These are phyloP conservation scores for Strongylocentrotus purpuratus DNA, from an alignment of 35 echinoderm and acorn worm species.

Conservation along the genomic window DNA sequence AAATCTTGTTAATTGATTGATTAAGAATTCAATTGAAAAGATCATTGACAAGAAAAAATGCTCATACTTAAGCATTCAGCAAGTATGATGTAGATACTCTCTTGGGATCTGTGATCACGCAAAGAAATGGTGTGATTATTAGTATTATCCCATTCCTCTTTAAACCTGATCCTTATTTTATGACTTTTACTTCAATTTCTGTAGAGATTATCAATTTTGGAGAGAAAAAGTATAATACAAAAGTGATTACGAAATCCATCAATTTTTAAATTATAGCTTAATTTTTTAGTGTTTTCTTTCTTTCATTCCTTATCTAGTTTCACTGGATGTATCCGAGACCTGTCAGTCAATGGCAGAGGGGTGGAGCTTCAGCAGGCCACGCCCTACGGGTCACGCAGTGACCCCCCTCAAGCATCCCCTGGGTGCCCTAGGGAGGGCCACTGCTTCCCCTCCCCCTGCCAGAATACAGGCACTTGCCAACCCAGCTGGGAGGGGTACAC, in stretches of 20 bases:
- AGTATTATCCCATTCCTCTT: too few relatives aligned
- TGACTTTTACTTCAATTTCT: too few relatives aligned
- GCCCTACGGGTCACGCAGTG: slow-evolving; percentile 46
- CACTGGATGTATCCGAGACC: slow-evolving; percentile 85
- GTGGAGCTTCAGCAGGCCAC: slow-evolving; percentile 68
- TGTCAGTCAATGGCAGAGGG: slow-evolving; percentile 63
- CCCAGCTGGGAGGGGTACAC: slow-evolving; percentile 75
- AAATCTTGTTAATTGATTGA: too few relatives aligned
- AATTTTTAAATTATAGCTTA: background rate
- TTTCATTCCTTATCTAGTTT: slow-evolving; percentile 72
- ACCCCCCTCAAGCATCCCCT: slow-evolving; percentile 64
- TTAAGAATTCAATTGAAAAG: too few relatives aligned
- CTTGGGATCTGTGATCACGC: too few relatives aligned
- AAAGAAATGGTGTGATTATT: too few relatives aligned
- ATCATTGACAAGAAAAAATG: too few relatives aligned
- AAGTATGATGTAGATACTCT: too few relatives aligned
- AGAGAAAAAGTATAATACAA: background rate
- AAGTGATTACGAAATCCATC: background rate
- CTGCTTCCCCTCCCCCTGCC: slow-evolving; percentile 75
- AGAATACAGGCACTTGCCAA: slow-evolving; percentile 76
- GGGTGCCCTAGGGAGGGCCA: slow-evolving; percentile 79
- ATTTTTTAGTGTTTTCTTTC: background rate
- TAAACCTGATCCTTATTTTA: too few relatives aligned
- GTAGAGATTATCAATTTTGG: too few relatives aligned
- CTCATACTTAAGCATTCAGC: too few relatives aligned